These are phyloP conservation scores for Marmota monax DNA, from an alignment of 2,113 vertebrate species.

Conservation along the genomic window DNA sequence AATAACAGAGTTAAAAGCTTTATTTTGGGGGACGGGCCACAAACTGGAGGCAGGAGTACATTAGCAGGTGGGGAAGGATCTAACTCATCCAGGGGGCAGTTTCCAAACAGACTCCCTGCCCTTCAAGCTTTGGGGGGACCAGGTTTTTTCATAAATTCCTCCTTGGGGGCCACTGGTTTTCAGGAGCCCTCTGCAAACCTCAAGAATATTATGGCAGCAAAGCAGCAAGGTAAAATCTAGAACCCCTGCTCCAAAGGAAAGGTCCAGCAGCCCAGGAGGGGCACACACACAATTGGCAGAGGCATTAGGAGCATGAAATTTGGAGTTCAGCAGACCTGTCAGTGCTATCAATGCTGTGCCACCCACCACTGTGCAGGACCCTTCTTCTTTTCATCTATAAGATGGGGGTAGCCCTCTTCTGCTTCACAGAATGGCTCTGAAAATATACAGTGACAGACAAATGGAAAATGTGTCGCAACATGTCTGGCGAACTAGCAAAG, in stretches of 20 bases:
- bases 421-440: neutral
- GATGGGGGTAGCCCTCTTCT: too few relatives aligned
- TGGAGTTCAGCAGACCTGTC: neutral
- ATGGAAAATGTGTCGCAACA: neutral
- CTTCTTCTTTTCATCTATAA: neutral
- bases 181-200: neutral
- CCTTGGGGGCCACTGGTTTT: neutral
- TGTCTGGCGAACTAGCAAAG: neutral
- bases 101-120: neutral
- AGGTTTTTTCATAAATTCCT: neutral
- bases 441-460: neutral
- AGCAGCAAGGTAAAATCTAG: neutral
- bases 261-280: neutral
- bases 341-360: neutral
- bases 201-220: neutral
- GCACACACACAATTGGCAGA: neutral
- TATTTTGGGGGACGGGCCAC: neutral
- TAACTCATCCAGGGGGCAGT: neutral
- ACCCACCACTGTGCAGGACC: neutral
- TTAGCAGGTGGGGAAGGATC: neutral
- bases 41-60: neutral
- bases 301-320: neutral
- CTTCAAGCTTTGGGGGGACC: neutral
- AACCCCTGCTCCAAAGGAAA: neutral
- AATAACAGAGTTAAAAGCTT: constrained; percentile 8